Evolutionary conservation across 2,113 vertebrate species (phyloP).

Genomic region (Podilymbus podiceps): DNA sequence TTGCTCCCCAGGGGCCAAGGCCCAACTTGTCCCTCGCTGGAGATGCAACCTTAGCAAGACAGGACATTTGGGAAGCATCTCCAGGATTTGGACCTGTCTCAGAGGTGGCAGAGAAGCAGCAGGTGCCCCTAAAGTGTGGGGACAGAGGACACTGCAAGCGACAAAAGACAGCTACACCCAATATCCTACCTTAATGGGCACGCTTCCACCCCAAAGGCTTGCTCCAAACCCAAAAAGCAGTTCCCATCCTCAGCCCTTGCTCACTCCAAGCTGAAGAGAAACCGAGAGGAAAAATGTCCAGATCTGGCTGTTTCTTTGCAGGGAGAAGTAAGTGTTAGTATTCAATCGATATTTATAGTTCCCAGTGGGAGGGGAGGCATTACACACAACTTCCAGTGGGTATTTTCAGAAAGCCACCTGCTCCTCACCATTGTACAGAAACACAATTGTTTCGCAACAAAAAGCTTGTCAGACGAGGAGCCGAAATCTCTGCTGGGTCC

Average conservation of each 20-base stretch:
- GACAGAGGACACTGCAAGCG: not conserved
- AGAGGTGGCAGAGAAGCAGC: not conserved
- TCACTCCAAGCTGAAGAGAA: not conserved
- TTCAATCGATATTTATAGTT: slow-evolving; percentile 43
- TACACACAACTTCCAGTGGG: slow-evolving; percentile 45
- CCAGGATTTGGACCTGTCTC: not conserved
- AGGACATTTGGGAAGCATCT: not conserved
- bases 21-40: not conserved
- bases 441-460: not conserved
- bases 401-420: slow-evolving; percentile 69
- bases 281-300: not conserved
- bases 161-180: not conserved
- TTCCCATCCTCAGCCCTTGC: not conserved
- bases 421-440: slow-evolving; percentile 26
- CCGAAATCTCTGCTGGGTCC: accelerated
- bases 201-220: not conserved
- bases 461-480: not conserved
- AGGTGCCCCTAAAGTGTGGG: not conserved
- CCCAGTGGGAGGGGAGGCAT: slow-evolving; percentile 52
- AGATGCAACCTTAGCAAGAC: not conserved
- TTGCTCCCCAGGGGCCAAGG: not conserved
- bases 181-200: not conserved
- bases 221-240: not conserved
- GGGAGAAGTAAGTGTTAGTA: slow-evolving; percentile 3
- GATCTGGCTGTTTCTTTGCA: slow-evolving; percentile 17